phyloP scores from a whole-genome alignment of 2,888 invertebrate genomes.

The Agriopis aurantiaria region DNA sequence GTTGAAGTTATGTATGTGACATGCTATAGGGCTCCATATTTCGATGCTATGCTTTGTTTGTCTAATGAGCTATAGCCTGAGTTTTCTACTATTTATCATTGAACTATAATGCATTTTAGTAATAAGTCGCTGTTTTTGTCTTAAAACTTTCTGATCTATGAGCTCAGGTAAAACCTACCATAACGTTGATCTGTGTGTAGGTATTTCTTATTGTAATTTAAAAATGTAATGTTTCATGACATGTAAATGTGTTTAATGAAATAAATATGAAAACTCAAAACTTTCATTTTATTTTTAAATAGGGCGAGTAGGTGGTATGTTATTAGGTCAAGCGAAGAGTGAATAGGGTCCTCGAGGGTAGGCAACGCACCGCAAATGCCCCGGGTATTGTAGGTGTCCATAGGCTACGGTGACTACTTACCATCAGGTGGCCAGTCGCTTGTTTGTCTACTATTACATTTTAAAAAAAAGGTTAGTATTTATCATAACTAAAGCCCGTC shows the following conservation, averaged over 20 bases:
- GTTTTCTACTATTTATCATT: conserved; percentile 32
- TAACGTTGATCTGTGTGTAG: conserved; percentile 71
- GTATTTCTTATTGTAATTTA: conserved; percentile 46
- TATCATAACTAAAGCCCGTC: too few species aligned
- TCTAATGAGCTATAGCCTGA: background rate
- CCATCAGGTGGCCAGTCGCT: too few species aligned
- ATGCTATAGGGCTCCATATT: background rate
- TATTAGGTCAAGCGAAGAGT: too few species aligned
- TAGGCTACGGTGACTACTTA: too few species aligned
- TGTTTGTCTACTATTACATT: too few species aligned
- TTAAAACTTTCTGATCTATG: conserved; percentile 36
- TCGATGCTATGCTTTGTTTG: background rate
- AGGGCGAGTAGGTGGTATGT: background rate
- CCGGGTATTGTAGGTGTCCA: too few species aligned
- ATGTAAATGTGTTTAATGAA: conserved; percentile 66
- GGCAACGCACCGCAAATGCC: too few species aligned
- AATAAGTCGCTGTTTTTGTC: conserved; percentile 44
- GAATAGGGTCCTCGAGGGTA: too few species aligned
- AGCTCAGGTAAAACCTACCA: conserved; percentile 56
- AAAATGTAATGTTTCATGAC: conserved; percentile 56
- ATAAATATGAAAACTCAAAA: conserved; percentile 55
- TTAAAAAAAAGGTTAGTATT: too few species aligned
- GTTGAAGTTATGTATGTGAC: too few species aligned
- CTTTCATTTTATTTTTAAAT: conserved; percentile 36
- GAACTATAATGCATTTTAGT: conserved; percentile 29